Percentiles rank a stretch among this genome's conserved stretches.
Conservation (phyloP, 2,888 invertebrate genomes). For the Orthosia cruda region DNA sequence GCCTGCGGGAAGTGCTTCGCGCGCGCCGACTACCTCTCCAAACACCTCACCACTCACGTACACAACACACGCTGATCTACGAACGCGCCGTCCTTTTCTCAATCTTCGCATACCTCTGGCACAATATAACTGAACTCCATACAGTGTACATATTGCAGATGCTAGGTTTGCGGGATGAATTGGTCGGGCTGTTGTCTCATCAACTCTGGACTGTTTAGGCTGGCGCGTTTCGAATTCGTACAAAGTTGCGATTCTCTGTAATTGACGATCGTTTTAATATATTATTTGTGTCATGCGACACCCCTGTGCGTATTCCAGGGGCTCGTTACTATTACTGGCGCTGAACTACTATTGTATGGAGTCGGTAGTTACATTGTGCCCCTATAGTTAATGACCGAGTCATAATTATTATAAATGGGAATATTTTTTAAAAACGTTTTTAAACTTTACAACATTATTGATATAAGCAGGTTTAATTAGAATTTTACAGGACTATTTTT, state of each 20-base stretch:
- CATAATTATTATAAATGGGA: conserved; percentile 87
- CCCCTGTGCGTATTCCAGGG: conserved; percentile 32
- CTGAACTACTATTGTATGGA: conserved; percentile 51
- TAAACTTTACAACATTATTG: conserved; percentile 86
- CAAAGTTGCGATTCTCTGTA: conserved; percentile 52
- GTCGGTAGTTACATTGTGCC: conserved; percentile 57
- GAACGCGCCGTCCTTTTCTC: conserved; percentile 80
- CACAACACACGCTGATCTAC: conserved; percentile 93
- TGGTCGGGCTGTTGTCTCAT: conserved; percentile 25
- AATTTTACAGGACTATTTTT: conserved; percentile 86
- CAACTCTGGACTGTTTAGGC: conserved; percentile 66
- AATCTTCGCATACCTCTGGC: conserved; percentile 68
- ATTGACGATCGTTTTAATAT: conserved; percentile 34
- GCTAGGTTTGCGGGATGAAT: conserved; percentile 22
- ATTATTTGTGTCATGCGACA: conserved; percentile 23
- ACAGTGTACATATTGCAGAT: conserved; percentile 40
- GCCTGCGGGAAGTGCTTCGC: conserved; percentile 98
- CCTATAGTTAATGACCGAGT: conserved; percentile 80
- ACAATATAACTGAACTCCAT: conserved; percentile 58
- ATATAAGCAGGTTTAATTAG: conserved; percentile 89
- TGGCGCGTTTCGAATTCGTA: conserved; percentile 43
- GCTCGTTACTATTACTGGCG: conserved; percentile 2
- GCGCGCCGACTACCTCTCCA: conserved; percentile 97
- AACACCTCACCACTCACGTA: conserved; percentile 97
- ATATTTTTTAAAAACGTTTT: conserved; percentile 90